A percentile compares a stretch with the other conserved stretches of the same genome.
phyloP scores from a whole-genome alignment of 2,888 invertebrate genomes.

The Mimas tiliae region DNA sequence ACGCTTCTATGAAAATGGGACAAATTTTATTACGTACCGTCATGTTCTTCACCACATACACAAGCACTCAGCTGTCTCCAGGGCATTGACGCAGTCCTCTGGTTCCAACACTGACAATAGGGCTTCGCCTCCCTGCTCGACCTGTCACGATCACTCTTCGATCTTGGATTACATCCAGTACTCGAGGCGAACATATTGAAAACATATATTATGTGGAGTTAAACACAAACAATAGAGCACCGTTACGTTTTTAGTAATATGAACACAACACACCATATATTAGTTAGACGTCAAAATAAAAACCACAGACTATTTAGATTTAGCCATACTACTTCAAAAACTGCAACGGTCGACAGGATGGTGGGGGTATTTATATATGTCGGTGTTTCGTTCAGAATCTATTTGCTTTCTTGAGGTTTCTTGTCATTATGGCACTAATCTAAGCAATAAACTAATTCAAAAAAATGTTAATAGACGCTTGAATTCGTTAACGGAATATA shows the following conservation, averaged over 20 bases:
- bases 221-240: conserved; percentile 11
- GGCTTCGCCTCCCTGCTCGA: conserved; percentile 51
- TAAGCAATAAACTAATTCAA: too few relatives aligned
- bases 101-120: conserved; percentile 68
- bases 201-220: conserved; percentile 9
- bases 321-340: too few relatives aligned
- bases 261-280: background rate
- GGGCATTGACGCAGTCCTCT: conserved; percentile 49
- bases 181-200: conserved; percentile 36
- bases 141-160: conserved; percentile 35
- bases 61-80: conserved; percentile 67
- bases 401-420: too few relatives aligned
- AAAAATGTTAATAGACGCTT: too few relatives aligned
- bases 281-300: conserved; percentile 19
- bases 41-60: conserved; percentile 81
- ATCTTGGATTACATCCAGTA: conserved; percentile 31
- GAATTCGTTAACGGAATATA: too few relatives aligned
- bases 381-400: conserved; percentile 8
- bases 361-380: conserved; percentile 21
- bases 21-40: conserved; percentile 53
- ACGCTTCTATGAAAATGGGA: too few relatives aligned
- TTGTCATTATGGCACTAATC: background rate
- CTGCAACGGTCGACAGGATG: background rate
- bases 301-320: too few relatives aligned
- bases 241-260: background rate